Base-by-base conservation (phyloP, 2,797 vertebrate genomes). In the Amazona finschi region DNA sequence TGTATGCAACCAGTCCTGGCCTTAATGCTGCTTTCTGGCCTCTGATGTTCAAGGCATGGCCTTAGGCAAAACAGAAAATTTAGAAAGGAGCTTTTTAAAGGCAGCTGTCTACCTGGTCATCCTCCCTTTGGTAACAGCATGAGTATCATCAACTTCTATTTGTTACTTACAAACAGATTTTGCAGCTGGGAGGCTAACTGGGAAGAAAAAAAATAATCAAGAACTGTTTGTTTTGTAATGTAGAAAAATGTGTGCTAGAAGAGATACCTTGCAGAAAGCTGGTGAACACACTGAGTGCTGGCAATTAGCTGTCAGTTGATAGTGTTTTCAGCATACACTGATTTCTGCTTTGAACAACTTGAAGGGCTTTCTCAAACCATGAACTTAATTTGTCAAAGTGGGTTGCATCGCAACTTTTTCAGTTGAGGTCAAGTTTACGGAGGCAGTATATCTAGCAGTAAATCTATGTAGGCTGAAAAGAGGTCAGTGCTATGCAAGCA, bases 21-120 rank as follows among this genome's bases (percentile, higher is more conserved):
- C 72, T 69, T 66, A 67, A 36, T 2, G 15, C 31, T 69, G 64
- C 87, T 47, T 72, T 80, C 55, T 77, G 50, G 85, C 46, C 36
- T 95, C 94, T 95, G 79, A 96, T 89, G 88, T 95, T 93, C 49
- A 80, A 77, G 77, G 67, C 74, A 83, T 49, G 71, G 89, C 96
- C 94, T 78, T 44, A 55, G 94, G 96, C 84, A 82, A 95, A 88
- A 90, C 24, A 92, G 60, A 93, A 89, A 83, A 81, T 5, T 93
- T 39, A 89, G 66, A 69, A 81, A 58, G 43, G 52, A 70, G 15
- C 50, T 94, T 92, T 85, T 62, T 49, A 95, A 95, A 73, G 66
- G 71, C 74, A 81, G 49, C 57, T 94, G 93, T 60, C 55, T 89
- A 77, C 30, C 25, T 66, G 3, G 19, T 38, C 20, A 6, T 43